A percentile compares a stretch with the other conserved stretches of the same genome.
These are phyloP conservation scores for Calliphora vomitoria DNA, from an alignment of 2,888 invertebrate genomes.

Conservation along the genomic window DNA sequence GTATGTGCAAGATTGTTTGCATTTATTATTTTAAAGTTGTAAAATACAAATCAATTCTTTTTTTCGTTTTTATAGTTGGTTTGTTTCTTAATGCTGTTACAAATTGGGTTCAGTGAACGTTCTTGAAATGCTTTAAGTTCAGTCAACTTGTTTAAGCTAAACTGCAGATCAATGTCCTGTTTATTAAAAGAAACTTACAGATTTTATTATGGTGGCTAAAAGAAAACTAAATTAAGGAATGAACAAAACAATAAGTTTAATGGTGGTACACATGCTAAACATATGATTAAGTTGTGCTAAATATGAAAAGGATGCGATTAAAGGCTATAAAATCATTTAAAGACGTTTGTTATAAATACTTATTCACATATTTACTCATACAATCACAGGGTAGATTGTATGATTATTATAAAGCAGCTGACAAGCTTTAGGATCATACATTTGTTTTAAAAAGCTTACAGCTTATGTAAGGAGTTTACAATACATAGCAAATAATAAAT, in stretches of 20 bases:
- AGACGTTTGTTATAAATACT: background rate
- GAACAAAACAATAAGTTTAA: slow-evolving; percentile 6
- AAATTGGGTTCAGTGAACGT: slow-evolving; percentile 75
- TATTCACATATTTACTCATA: background rate
- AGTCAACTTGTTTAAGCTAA: slow-evolving; percentile 67
- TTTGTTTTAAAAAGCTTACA: no score
- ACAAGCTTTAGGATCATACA: no score
- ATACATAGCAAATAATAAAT: no score
- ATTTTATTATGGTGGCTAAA: slow-evolving; percentile 26
- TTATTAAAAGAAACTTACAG: slow-evolving; percentile 33
- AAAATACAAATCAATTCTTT: slow-evolving; percentile 15
- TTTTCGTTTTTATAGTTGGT: background rate
- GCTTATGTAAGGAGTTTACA: no score
- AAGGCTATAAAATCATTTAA: background rate
- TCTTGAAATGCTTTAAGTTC: slow-evolving; percentile 77
- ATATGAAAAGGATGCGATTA: slow-evolving; percentile 43
- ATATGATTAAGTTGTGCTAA: slow-evolving; percentile 26
- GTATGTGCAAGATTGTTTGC: background rate
- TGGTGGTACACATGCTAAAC: background rate
- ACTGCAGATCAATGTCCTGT: slow-evolving; percentile 70
- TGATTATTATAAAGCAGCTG: no score
- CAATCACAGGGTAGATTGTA: background rate
- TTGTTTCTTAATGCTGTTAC: slow-evolving; percentile 53
- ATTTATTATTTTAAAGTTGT: slow-evolving; percentile 21
- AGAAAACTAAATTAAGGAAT: slow-evolving; percentile 55